Evolutionary conservation across 2,797 vertebrate species (phyloP), one percentile per base, ranked within the genome.

Genomic region (Brotula barbata): DNA sequence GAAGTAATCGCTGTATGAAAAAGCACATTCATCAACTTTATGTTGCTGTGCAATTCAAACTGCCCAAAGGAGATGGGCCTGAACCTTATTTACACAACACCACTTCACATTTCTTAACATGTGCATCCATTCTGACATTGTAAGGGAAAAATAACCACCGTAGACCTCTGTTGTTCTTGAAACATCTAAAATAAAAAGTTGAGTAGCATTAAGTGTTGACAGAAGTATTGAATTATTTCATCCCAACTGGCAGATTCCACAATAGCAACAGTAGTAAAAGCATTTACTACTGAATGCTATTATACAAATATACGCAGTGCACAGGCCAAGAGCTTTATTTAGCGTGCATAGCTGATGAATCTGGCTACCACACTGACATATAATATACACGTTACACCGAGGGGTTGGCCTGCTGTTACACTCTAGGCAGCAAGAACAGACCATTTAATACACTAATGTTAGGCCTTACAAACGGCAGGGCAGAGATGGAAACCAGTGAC

Each of bases 401-500:
- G 14, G 40, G 46, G 36, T 25, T 6, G 23, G 34, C 21, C 49
- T 23, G 20, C 52, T 56, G 56, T 75, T 33, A 60, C 31, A 58
- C 49, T 63, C 25, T 28, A 47, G 50, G 72, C 46, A 58, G 51
- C 9, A 0, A 22, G 42, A 60, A 0, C 21, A 28, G 56, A 12
- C 20, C 16, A 28, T 76, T 70, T 73, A 46, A 51, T 59, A 39
- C 48, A 17, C 65, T 60, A 73, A 66, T 78, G 42, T 54, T n/a
- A 57, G 65, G 64, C 58, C 43, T 65, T 33, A 42, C 20, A 14
- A 43, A 60, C 54, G 48, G 36, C 37, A 60, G 50, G 7, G 45
- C 55, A 7, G 22, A 28, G 42, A 40, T 60, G 16, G 51, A 34
- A 71, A 64, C 61, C 48, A 54, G 48, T 71, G 75, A 82, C 80